Base-by-base conservation (phyloP, 1,140 invertebrate genomes). In the Drosophila sulfurigaster region DNA sequence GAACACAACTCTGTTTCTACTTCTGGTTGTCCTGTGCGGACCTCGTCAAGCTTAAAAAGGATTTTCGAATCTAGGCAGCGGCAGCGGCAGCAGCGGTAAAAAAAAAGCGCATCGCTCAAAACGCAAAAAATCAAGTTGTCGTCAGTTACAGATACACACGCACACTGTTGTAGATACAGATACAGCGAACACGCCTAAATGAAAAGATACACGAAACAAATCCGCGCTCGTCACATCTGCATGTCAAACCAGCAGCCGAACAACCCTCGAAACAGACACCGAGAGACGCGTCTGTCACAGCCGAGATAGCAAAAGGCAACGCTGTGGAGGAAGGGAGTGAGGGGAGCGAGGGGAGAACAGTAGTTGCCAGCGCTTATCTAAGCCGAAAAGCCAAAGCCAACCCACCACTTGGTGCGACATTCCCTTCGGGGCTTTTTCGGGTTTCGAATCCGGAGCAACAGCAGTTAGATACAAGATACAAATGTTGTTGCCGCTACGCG, bases 221-320 rank as follows among this genome's bases (percentile, higher is more conserved):
- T 89, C 85, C 85, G 81, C 81, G 86, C 69, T 72, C 81, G 85
- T 85, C 86, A 89, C 86, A 89, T 89, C 85, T 89, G 86, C 85
- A 85, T 89, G 85, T 89, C 86, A 83, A 68, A 85, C 76, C 81
- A 87, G 77, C 83, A 87, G 73, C 41, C 48, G 54, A 64, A 74
- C 75, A 89, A 59, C 85, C 81, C 81, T 66, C 45, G 73, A 64
- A 28, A 13, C 46, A 43, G 49, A 60, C 20, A 38, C 2, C 35
- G 38, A 64, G 48, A 30, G 51, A 52, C 54, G 5, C 82, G 82
- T 82, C 82, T 86, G 82, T 79, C 83, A 82, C 58, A 76, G 65
- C 66, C 46, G 46, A 78, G 81, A 85, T 82, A 78, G 62, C 20
- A 25, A 25, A 25, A 25, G 20, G 20, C 20, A 25, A 25, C 20